Conservation (phyloP, 2,888 invertebrate genomes). For the Rhingia campestris region DNA sequence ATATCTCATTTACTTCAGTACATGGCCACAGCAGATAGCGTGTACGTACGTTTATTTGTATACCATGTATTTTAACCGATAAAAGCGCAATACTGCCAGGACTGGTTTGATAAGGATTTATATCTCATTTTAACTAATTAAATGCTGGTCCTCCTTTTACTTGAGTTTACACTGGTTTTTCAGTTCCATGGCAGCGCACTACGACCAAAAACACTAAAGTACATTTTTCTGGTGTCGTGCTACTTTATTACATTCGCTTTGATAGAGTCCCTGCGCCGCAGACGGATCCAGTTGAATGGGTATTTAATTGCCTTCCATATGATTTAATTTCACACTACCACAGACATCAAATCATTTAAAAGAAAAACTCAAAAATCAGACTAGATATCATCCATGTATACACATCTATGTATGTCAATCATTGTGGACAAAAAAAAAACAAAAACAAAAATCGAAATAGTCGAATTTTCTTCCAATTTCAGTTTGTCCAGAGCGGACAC, state of each 20-base stretch:
- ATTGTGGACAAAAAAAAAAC: constrained; percentile 2
- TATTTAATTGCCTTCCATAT: constrained; percentile 63
- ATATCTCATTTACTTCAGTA: background rate
- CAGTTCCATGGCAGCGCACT: background rate
- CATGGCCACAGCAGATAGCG: constrained; percentile 19
- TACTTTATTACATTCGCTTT: constrained; percentile 64
- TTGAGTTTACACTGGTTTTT: constrained; percentile 39
- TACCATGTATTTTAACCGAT: constrained; percentile 63
- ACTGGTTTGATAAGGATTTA: constrained; percentile 71
- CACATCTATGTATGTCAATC: background rate
- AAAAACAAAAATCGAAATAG: constrained; percentile 1
- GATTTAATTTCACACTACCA: constrained; percentile 53
- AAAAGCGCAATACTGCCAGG: constrained; percentile 70
- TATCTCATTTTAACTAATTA: constrained; percentile 73
- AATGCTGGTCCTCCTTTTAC: constrained; percentile 66
- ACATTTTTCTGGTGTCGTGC: constrained; percentile 52
- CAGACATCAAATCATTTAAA: constrained; percentile 41
- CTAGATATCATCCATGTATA: too few relatives aligned
- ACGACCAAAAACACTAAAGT: constrained; percentile 19
- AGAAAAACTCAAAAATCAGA: constrained; percentile 8
- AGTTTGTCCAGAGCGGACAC: constrained; percentile 2
- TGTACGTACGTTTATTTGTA: constrained; percentile 36
- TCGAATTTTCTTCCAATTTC: constrained; percentile 18
- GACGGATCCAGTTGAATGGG: constrained; percentile 45
- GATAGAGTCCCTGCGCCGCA: constrained; percentile 29